Evolutionary conservation across 2,113 vertebrate species (phyloP).

Genomic region (Cacatua alba): DNA sequence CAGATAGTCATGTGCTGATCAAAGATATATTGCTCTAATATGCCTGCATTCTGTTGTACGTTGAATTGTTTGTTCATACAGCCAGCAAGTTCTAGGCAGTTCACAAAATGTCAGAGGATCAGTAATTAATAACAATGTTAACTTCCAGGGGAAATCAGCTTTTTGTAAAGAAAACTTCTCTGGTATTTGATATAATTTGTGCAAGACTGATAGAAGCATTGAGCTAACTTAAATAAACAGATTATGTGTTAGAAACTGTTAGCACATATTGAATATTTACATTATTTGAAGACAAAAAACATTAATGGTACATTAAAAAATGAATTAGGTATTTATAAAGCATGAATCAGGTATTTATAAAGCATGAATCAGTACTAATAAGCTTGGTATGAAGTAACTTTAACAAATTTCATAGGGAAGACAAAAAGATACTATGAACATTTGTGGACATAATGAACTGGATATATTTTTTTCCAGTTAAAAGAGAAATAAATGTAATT

Average conservation of each 20-base stretch:
- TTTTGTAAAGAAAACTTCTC: not conserved
- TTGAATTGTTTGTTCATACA: not conserved
- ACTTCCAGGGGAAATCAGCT: not conserved
- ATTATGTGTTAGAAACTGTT: not conserved
- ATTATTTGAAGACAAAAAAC: not conserved
- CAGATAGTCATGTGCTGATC: not conserved
- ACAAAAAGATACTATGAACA: not conserved
- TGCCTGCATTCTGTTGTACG: not conserved
- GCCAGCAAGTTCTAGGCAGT: not conserved
- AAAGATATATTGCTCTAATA: not conserved
- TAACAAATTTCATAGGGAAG: not conserved
- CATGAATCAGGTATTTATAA: not conserved
- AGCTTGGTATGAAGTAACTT: not conserved
- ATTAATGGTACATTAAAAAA: not conserved
- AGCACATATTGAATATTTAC: not conserved
- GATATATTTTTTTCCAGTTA: not conserved
- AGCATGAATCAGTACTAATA: not conserved
- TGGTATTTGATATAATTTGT: not conserved
- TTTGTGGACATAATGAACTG: not conserved
- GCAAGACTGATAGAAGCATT: not conserved
- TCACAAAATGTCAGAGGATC: not conserved
- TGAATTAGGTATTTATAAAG: not conserved
- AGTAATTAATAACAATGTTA: not conserved
- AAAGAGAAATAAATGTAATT: slow-evolving; percentile 12
- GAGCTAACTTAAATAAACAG: not conserved